Percentiles rank a stretch among this genome's conserved stretches.
phyloP scores from a whole-genome alignment of 1,140 invertebrate species.

The Lordiphosa stackelbergi region DNA sequence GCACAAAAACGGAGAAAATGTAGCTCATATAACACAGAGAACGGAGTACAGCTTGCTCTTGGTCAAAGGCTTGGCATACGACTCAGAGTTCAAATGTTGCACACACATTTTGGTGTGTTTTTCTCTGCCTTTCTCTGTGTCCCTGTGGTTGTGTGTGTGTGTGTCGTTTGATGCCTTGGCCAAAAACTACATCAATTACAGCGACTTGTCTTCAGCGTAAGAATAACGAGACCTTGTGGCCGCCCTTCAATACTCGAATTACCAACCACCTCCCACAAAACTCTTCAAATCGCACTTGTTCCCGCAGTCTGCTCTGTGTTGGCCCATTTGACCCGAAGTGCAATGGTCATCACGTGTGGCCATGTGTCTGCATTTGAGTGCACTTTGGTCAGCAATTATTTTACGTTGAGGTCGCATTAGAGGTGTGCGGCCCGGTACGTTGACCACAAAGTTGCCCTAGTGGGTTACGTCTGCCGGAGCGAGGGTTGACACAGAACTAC shows the following conservation, averaged over 20 bases:
- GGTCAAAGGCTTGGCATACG: neutral
- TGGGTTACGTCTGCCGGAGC: constrained; percentile 17
- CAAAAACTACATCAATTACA: constrained; percentile 72
- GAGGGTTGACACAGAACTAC: constrained; percentile 7
- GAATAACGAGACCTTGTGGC: constrained; percentile 61
- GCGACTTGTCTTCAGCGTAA: constrained; percentile 65
- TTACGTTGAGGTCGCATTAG: constrained; percentile 75
- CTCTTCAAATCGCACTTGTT: constrained; percentile 3
- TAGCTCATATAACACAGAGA: neutral
- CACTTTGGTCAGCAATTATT: constrained; percentile 75
- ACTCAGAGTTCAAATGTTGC: constrained; percentile 26
- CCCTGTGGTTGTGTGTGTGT: constrained; percentile 16
- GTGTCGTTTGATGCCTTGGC: constrained; percentile 58
- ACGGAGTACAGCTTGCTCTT: neutral
- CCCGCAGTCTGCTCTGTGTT: constrained; percentile 39
- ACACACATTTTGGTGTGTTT: constrained; percentile 7
- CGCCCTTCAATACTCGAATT: constrained; percentile 42
- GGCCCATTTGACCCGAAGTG: constrained; percentile 68
- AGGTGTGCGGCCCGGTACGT: constrained; percentile 47
- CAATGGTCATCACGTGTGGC: constrained; percentile 74
- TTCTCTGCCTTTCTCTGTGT: constrained; percentile 13
- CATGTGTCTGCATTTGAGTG: constrained; percentile 75
- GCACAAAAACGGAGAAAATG: neutral
- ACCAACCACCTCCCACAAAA: neutral
- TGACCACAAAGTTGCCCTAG: constrained; percentile 45